These are phyloP conservation scores for Phortica magna DNA, from an alignment of 2,888 invertebrate genomes.

Conservation along the genomic window DNA sequence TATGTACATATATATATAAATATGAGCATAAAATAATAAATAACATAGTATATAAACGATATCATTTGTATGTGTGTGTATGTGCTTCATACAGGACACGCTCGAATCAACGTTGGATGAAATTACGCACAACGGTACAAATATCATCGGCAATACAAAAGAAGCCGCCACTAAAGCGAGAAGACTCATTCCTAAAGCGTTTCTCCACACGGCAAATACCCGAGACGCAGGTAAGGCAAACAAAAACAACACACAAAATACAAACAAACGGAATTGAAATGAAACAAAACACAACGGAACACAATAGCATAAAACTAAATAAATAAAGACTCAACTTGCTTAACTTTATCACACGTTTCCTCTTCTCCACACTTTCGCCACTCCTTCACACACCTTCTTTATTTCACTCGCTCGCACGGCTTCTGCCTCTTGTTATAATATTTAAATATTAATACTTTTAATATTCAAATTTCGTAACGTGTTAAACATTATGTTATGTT, in stretches of 20 bases:
- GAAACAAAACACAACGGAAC: too few relatives aligned
- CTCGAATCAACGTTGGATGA: conserved; percentile 97
- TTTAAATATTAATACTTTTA: too few relatives aligned
- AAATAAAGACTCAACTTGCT: too few relatives aligned
- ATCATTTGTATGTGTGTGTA: background rate
- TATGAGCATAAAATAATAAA: background rate
- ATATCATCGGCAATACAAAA: conserved; percentile 93
- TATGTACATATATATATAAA: conserved; percentile 23
- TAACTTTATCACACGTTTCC: too few relatives aligned
- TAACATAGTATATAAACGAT: conserved; percentile 19
- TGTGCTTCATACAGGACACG: conserved; percentile 83
- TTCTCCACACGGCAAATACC: conserved; percentile 96
- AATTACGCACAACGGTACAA: conserved; percentile 95
- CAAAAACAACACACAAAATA: background rate
- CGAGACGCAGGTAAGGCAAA: conserved; percentile 86
- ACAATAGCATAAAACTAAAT: too few relatives aligned
- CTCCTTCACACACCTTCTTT: too few relatives aligned
- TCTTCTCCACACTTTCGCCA: too few relatives aligned
- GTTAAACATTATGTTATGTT: too few relatives aligned
- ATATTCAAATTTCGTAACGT: conserved; percentile 16
- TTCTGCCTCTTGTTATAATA: too few relatives aligned
- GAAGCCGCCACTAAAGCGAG: conserved; percentile 92
- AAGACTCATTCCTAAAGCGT: conserved; percentile 94
- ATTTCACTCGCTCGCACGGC: too few relatives aligned
- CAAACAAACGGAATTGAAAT: too few relatives aligned